These are phyloP conservation scores for Phaethornis superciliosus DNA, from an alignment of 2,113 vertebrate genomes.

Conservation along the genomic window DNA sequence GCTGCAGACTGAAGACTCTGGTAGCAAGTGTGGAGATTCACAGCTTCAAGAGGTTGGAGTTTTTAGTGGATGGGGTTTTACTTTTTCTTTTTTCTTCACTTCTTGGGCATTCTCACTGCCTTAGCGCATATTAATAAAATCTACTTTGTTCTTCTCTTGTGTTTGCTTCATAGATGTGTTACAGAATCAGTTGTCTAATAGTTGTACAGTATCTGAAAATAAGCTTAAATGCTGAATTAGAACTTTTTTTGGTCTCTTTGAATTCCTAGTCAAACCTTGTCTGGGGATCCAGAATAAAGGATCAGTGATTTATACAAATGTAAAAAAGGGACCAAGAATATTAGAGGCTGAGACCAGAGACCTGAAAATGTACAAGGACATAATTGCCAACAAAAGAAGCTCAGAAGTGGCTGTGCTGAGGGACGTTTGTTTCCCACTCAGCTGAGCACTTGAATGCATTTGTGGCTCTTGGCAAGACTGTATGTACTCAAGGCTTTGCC, in stretches of 20 bases:
- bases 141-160: background rate
- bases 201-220: background rate
- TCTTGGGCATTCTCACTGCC: background rate
- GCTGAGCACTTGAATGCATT: slow-evolving; percentile 40
- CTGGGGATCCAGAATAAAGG: background rate
- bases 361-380: background rate
- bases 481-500: slow-evolving; percentile 43
- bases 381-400: slow-evolving; percentile 8
- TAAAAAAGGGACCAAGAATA: background rate
- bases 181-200: background rate
- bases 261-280: background rate
- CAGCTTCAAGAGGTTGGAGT: background rate
- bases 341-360: slow-evolving; percentile 4
- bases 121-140: background rate
- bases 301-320: background rate
- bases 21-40: background rate
- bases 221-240: background rate
- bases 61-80: background rate
- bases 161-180: background rate
- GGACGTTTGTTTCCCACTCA: slow-evolving; percentile 22
- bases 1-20: background rate
- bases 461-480: slow-evolving; percentile 61
- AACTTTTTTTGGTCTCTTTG: background rate
- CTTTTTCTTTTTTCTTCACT: background rate
- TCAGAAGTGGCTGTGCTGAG: slow-evolving; percentile 7